A percentile compares a stretch with the other conserved stretches of the same genome.
phyloP scores from a whole-genome alignment of 1,140 invertebrate species.

The Hydropsyche tenuis region DNA sequence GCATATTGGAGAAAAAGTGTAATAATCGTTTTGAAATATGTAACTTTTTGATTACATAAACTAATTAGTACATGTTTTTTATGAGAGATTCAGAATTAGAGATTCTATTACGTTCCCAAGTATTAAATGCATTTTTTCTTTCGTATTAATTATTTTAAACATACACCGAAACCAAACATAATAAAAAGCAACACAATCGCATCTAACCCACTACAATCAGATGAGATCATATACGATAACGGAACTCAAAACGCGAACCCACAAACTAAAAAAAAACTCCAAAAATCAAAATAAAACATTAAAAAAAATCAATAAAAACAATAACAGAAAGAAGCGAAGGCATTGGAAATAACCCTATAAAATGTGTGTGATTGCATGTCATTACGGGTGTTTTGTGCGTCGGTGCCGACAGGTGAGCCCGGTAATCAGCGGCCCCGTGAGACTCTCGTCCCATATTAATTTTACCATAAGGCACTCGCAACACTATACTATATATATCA shows the following conservation, averaged over 20 bases:
- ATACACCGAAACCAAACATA: no score
- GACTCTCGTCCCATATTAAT: conserved; percentile 45
- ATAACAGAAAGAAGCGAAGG: not conserved
- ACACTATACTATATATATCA: not conserved
- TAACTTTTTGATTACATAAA: no score
- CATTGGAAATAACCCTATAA: conserved; percentile 47
- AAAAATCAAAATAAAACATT: not conserved
- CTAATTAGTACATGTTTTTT: no score
- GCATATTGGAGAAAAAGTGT: no score
- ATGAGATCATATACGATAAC: not conserved
- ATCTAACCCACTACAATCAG: no score
- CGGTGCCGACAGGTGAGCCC: conserved; percentile 44
- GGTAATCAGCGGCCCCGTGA: conserved; percentile 32
- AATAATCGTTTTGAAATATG: no score
- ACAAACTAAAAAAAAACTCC: conserved; percentile 20
- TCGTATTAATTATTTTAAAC: no score
- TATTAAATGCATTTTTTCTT: no score
- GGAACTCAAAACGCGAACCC: not conserved
- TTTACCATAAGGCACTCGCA: conserved; percentile 47
- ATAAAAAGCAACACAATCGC: no score
- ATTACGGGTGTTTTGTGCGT: conserved; percentile 38
- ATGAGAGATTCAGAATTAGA: no score
- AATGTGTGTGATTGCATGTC: conserved; percentile 50
- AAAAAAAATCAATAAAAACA: conserved; percentile 10
- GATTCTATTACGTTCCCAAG: no score